Evolutionary conservation across 1,140 invertebrate species (phyloP), one percentile per base, ranked within the genome.

Genomic region (Platyura marginata): DNA sequence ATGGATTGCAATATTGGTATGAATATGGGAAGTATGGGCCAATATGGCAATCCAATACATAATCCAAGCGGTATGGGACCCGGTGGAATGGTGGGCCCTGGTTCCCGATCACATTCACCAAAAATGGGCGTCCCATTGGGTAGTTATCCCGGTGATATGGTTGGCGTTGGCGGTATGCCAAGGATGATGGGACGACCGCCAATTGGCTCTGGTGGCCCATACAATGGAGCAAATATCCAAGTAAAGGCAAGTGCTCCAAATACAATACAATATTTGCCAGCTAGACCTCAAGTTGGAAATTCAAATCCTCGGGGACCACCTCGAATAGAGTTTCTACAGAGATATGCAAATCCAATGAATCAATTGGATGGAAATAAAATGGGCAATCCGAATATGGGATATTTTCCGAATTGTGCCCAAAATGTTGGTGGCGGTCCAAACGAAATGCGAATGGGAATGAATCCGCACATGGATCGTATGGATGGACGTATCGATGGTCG

Each of bases 201-300:
- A 40, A 55, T 6, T 62, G 67, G 59, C 72, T 52, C 25, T 6
- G 43, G 75, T 75, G 41, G 74, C 45, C 73, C 75, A 0, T 82
- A 79, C 57, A 81, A 81, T 57, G 80, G 82, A 34, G 79, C 84
- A 2, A 90, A 85, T 59, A 80, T 90, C 34, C 84, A 89, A 66
- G 91, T 96, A 20, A 95, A 95, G 66, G 82, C 91, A 1, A 93
- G 83, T 64, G 91, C 91, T 2, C 92, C 92, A 0, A 96, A 96
- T 61, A 96, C 92, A 11, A 96, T 97, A 54, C 92, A 96, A 66
- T 97, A 97, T 69, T 75, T 96, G 56, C 92, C 92, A 20, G 87
- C 89, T 29, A 72, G 87, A 63, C 79, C 85, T 10, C 85, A 86
- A 53, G 70, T 48, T 65, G 68, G 25, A 66, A 75, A 25, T 68